phyloP scores from a whole-genome alignment of 1,140 invertebrate species.

The Gyrodactylus bullatarudis region DNA sequence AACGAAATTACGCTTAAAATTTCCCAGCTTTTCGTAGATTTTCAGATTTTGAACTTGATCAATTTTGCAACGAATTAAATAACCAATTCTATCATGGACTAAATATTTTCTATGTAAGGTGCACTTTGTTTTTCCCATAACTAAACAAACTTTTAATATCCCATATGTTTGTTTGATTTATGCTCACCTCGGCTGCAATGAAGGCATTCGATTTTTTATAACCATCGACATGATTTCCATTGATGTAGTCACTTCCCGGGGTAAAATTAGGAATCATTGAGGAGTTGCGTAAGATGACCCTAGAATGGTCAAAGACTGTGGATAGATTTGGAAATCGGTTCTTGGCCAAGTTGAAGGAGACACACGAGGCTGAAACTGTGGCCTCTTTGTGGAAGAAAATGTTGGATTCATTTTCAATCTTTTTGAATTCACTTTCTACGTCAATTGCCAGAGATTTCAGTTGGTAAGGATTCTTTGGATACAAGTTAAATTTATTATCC shows the following conservation, averaged over 20 bases:
- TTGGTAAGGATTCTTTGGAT: background rate
- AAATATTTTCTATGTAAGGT: too few species aligned
- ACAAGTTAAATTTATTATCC: background rate
- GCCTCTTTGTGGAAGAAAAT: background rate
- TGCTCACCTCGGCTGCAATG: conserved; percentile 9
- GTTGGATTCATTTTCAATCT: background rate
- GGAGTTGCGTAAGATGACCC: background rate
- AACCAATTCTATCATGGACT: too few species aligned
- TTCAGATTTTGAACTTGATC: too few species aligned
- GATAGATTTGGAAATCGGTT: background rate
- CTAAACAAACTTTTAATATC: too few species aligned
- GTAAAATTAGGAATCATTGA: background rate
- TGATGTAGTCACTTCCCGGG: conserved; percentile 56
- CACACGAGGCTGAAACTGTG: background rate
- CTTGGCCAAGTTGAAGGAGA: background rate
- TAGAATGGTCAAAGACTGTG: background rate
- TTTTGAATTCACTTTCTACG: background rate
- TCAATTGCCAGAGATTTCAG: background rate
- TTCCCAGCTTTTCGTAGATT: too few species aligned
- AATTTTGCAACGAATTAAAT: too few species aligned
- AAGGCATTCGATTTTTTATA: conserved; percentile 7
- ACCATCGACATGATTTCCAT: conserved; percentile 30
- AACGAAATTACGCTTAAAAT: too few species aligned
- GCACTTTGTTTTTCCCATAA: too few species aligned
- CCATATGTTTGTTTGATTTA: too few species aligned